Evolutionary conservation across 2,113 vertebrate genomes (phyloP), one percentile per base, ranked within the genome.

Genomic region (Sapajus apella): DNA sequence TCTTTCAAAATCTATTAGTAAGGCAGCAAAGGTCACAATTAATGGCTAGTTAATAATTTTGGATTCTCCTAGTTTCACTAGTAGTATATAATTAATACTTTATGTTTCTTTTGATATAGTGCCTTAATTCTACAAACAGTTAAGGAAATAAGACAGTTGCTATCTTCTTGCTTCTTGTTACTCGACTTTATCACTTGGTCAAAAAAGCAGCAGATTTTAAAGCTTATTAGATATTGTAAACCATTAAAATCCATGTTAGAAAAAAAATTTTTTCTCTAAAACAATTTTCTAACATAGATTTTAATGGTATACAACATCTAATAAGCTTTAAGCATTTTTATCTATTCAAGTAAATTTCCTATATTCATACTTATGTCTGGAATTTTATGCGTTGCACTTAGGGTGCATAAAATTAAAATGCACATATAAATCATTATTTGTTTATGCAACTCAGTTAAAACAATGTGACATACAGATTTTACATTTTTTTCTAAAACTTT

Each of bases 351-450:
- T 88, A 83, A 50, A 81, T 77, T 95, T 94, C 23, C 83, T 94
- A 8, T 35, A 47, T 45, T 80, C 12, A 70, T 37, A 79, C 12
- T 45, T 64, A 82, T 21, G 13, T 77, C 89, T 96, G 47, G 47
- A 93, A 82, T 95, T 93, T 97, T 89, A 86, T 55, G 58, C 47
- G 14, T 64, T 92, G n/a, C 32, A 75, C 40, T 86, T 70, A 81
- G 7, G 14, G 30, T 58, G 30, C 3, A 21, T 96, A 61, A 90
- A 96, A 79, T 97, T n/a, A 68, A 94, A 86, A 55, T 88, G 4
- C 10, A 27, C 30, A 45, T 72, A 61, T 37, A 95, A 40, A 83
- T 2, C 4, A 35, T 66, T 87, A 30, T 97, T 87, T 86, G 27
- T 43, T 80, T 88, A 68, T 75, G 43, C 20, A 50, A 27, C 47